These are phyloP conservation scores for Australoheros scitulus DNA, from an alignment of 2,113 vertebrate genomes.

Conservation along the genomic window DNA sequence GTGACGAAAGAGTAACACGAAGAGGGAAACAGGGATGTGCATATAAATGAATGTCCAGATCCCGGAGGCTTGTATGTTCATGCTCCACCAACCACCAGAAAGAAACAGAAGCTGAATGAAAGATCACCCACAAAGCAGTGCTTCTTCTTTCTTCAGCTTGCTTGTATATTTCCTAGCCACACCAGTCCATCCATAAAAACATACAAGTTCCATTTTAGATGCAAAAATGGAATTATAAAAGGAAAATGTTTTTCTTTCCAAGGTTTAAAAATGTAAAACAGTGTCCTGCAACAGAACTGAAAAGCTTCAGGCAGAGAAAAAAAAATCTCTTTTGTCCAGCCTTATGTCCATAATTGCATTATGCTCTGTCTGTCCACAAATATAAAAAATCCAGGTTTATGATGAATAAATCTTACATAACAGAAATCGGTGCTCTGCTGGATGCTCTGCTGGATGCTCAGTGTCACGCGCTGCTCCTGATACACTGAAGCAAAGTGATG, in stretches of 20 bases:
- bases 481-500: conserved; percentile 28
- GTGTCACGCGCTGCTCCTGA: conserved; percentile 21
- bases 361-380: background rate
- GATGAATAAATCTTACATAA: conserved; percentile 12
- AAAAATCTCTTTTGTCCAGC: background rate
- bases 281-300: background rate
- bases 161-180: background rate
- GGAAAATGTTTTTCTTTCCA: background rate
- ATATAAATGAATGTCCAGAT: conserved; percentile 17
- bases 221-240: background rate
- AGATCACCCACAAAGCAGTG: conserved; percentile 4
- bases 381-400: background rate
- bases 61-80: conserved; percentile 42
- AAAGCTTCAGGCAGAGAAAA: background rate
- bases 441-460: conserved; percentile 15
- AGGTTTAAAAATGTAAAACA: background rate
- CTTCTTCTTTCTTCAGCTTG: background rate
- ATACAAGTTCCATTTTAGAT: background rate
- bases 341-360: background rate
- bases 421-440: background rate
- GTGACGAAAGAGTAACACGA: background rate
- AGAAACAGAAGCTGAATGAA: conserved; percentile 21
- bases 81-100: conserved; percentile 37
- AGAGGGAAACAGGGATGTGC: background rate
- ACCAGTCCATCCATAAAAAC: background rate